These are phyloP conservation scores for Phaedon cochleariae DNA, from an alignment of 2,888 invertebrate genomes.

Conservation along the genomic window DNA sequence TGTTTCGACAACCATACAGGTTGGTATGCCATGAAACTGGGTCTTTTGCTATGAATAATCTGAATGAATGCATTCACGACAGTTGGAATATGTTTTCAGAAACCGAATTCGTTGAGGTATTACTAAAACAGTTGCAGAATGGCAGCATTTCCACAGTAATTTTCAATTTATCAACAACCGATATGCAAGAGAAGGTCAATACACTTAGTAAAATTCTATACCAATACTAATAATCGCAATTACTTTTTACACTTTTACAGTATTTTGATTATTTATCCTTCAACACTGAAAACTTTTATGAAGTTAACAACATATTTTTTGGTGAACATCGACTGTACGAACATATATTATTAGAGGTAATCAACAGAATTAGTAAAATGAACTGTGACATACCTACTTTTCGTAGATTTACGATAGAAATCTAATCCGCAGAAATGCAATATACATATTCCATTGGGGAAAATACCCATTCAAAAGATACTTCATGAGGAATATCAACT, in stretches of 20 bases:
- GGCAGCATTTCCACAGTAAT: constrained; percentile 49
- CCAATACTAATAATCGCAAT: not conserved
- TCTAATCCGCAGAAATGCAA: constrained; percentile 68
- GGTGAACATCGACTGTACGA: constrained; percentile 67
- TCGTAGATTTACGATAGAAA: constrained; percentile 64
- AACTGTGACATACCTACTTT: not conserved
- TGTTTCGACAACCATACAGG: constrained; percentile 56
- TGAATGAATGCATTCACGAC: no score
- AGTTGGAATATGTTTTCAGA: no score
- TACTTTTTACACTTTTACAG: constrained; percentile 53
- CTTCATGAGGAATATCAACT: constrained; percentile 65
- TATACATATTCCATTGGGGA: constrained; percentile 77
- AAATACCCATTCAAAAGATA: constrained; percentile 63
- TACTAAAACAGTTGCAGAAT: constrained; percentile 47
- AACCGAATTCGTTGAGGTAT: constrained; percentile 46
- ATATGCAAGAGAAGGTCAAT: constrained; percentile 54
- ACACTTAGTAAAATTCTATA: not conserved
- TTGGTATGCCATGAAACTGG: constrained; percentile 38
- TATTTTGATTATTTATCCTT: constrained; percentile 65
- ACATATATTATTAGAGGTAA: constrained; percentile 66
- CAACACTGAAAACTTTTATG: constrained; percentile 64
- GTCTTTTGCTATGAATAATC: no score
- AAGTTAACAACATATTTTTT: constrained; percentile 66
- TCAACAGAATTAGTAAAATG: constrained; percentile 29
- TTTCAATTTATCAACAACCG: constrained; percentile 55